These are phyloP conservation scores for Adela reaumurella DNA, from an alignment of 2,888 invertebrate genomes.

Conservation along the genomic window DNA sequence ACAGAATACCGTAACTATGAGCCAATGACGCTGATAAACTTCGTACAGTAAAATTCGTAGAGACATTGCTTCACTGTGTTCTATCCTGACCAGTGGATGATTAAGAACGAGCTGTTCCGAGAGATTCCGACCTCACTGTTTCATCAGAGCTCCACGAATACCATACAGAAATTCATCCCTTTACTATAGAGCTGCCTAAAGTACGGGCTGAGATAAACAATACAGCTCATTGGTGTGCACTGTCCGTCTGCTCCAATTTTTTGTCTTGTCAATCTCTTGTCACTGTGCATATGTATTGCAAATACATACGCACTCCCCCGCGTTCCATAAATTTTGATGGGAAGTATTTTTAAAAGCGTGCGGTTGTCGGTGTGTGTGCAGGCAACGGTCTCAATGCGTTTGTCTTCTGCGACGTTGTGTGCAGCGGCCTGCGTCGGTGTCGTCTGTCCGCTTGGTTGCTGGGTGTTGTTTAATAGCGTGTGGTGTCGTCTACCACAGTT, in stretches of 20 bases:
- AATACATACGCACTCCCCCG: neutral
- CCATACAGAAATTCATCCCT: too few relatives aligned
- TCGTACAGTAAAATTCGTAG: too few relatives aligned
- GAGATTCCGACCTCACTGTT: too few relatives aligned
- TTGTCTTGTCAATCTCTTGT: neutral
- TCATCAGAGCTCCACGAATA: too few relatives aligned
- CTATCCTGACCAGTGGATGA: too few relatives aligned
- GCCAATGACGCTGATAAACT: too few relatives aligned
- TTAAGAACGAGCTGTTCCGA: too few relatives aligned
- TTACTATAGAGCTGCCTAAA: too few relatives aligned
- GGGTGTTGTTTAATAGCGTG: slow-evolving; percentile 1
- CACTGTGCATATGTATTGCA: neutral
- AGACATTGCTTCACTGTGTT: too few relatives aligned
- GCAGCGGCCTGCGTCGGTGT: neutral
- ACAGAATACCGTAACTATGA: too few relatives aligned
- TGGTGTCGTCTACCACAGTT: slow-evolving; percentile 6
- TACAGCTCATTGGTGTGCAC: neutral
- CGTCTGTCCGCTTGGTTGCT: neutral
- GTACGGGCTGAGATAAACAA: too few relatives aligned
- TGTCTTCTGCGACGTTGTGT: neutral
- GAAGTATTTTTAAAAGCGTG: neutral
- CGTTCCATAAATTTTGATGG: neutral
- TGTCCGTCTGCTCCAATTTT: neutral
- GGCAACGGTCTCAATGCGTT: neutral
- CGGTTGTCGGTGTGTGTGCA: too few relatives aligned